Base-by-base conservation (phyloP, 2,797 vertebrate genomes). In the Trichosurus vulpecula region DNA sequence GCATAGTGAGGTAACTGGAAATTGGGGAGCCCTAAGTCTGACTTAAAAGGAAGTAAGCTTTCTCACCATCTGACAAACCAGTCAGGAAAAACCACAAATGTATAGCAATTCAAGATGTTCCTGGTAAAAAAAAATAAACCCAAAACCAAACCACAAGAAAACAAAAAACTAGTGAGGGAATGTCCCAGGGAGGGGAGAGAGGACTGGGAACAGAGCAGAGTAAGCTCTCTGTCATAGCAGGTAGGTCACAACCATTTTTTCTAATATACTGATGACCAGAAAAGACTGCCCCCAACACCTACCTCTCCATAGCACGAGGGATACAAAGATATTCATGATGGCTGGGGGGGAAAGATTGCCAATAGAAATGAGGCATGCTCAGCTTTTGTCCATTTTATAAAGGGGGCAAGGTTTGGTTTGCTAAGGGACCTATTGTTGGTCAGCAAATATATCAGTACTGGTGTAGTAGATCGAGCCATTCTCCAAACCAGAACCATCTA, bases 11-110 rank as follows among this genome's bases (percentile, higher is more conserved):
- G 92, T 91, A 93, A 87, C 5, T 91, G 31, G 22, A n/a, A 47
- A 47, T 89, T 96, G 87, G 41, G 90, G 58, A 97, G 95, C 96
- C 95, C 74, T 95, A 57, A 92, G 90, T 91, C 95, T 56, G 74
- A 95, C 91, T 97, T 94, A 93, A 97, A 95, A 97, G 61, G 58
- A 91, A 52, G 92, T 11, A 94, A 51, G 92, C 90, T 92, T 94
- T 91, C 81, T 54, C 90, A 53, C 90, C 41, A 92, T 41, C 95
- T 91, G 53, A 90, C 95, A 96, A 94, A 96, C 96, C 58, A 52
- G 41, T 91, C 91, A 93, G 94, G 51, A 96, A 12, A 12, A 98
- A 96, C 66, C 58, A 95, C 41, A 92, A 54, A 97, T 92, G 93
- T 94, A n/a, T 91, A 96, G 66, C 0, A 6, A 94, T 92, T 91